Evolutionary conservation across 2,113 vertebrate species (phyloP).

Genomic region (Hyperopisus bebe): DNA sequence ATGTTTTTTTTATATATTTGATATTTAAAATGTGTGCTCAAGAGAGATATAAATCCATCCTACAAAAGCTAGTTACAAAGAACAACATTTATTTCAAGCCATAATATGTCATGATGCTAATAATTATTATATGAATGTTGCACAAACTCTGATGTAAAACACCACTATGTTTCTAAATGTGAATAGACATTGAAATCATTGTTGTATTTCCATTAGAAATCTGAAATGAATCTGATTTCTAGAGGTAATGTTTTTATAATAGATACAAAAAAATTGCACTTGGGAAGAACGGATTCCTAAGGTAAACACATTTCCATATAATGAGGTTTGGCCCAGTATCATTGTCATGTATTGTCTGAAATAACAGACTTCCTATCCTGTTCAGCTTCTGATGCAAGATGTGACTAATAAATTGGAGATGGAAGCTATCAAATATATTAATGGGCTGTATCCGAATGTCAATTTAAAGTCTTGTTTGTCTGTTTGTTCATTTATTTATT

Average conservation of each 20-base stretch:
- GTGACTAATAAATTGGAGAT: not conserved
- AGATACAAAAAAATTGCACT: not conserved
- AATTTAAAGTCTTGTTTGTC: constrained; percentile 34
- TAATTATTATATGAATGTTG: not conserved
- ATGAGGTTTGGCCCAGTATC: not conserved
- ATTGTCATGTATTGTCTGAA: not conserved
- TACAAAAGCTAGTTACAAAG: not conserved
- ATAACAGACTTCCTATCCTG: not conserved
- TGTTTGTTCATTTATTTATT: constrained; percentile 65
- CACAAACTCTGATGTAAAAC: not conserved
- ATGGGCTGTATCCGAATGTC: not conserved
- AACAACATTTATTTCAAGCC: not conserved
- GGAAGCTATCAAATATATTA: not conserved
- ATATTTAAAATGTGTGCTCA: constrained; percentile 9
- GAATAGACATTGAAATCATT: not conserved
- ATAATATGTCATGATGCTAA: not conserved
- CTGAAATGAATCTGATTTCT: not conserved
- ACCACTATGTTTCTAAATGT: not conserved
- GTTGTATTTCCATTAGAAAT: not conserved
- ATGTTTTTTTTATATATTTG: not conserved
- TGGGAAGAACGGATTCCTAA: not conserved
- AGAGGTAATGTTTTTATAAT: not conserved
- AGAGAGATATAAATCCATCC: not conserved
- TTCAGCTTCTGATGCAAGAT: not conserved
- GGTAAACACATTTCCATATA: not conserved